Conservation (phyloP, 2,888 invertebrate species). For the Phania funesta region DNA sequence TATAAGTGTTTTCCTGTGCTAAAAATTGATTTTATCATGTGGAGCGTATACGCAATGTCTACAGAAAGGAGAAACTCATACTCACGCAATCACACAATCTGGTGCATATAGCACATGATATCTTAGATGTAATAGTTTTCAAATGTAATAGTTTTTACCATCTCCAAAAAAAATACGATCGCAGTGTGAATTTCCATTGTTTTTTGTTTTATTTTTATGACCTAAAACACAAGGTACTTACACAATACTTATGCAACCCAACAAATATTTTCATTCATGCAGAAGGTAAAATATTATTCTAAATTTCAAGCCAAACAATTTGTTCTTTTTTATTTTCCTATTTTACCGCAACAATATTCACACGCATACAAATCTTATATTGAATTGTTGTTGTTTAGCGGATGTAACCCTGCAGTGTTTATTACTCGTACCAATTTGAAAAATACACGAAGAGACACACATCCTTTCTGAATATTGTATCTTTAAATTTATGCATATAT, state of each 20-base stretch:
- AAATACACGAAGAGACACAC: slow-evolving; percentile 40
- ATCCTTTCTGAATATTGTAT: slow-evolving; percentile 46
- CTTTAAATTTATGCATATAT: slow-evolving; percentile 59
- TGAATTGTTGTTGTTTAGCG: slow-evolving; percentile 44
- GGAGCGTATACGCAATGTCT: slow-evolving; percentile 66
- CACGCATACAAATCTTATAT: slow-evolving; percentile 22
- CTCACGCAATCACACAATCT: too few species aligned
- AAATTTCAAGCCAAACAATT: slow-evolving; percentile 62
- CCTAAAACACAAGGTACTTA: slow-evolving; percentile 61
- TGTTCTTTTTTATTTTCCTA: slow-evolving; percentile 38
- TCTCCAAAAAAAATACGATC: not conserved
- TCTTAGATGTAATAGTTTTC: too few species aligned
- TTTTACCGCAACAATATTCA: slow-evolving; percentile 52
- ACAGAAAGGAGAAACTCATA: not conserved
- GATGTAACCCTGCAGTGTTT: slow-evolving; percentile 67
- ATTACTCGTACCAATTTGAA: slow-evolving; percentile 66
- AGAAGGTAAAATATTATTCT: slow-evolving; percentile 65
- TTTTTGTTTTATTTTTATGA: slow-evolving; percentile 54
- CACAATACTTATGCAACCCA: not conserved
- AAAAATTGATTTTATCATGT: slow-evolving; percentile 64
- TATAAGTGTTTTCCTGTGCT: not conserved
- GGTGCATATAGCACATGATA: too few species aligned
- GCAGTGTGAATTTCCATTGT: not conserved
- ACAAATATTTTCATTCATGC: slow-evolving; percentile 52
- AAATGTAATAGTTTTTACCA: slow-evolving; percentile 55